Base-by-base conservation (phyloP, 2,888 invertebrate genomes). In the Odontocolon sp. region DNA sequence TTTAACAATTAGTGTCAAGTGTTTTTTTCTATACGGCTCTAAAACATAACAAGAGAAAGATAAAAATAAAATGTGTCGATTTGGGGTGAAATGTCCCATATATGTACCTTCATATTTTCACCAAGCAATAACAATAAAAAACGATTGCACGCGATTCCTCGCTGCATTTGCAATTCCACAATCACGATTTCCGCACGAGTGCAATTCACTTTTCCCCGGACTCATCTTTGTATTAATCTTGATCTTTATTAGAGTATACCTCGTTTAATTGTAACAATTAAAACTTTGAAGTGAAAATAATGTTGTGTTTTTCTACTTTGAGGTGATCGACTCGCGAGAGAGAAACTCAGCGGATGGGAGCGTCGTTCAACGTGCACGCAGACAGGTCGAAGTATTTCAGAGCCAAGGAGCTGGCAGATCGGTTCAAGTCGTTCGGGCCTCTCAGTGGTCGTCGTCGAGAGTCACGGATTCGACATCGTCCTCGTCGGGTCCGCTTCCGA, bases 261-360 rank as follows among this genome's bases (percentile, higher is more conserved):
- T 52, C 8, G 28, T 14, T 28, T 28, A 14, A 2, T 14, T 0
- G 0, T 2, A 52, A 33, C 16, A n/a, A n/a, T n/a, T n/a, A n/a
- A n/a, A n/a, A n/a, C n/a, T n/a, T n/a, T n/a, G n/a, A n/a, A n/a
- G n/a, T n/a, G n/a, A n/a, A n/a, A n/a, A n/a, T n/a, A n/a, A n/a
- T 28, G 40, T 67, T 33, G 40, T 6, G 21, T 73, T 45, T 45
- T 67, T 64, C 14, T 45, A 18, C 73, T 78, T 59, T 68, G 90
- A 93, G 92, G 92, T 92, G 87, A 91, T 92, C 80, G 92, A 92
- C 85, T 92, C 91, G 52, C 88, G 92, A 77, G 91, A 92, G 78
- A 90, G 92, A 42, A 92, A 92, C 80, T 90, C 91, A 70, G 91
- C 91, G 57, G 92, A 92, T 85, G 92, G 92, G 69, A 91, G 90